phyloP scores from a whole-genome alignment of 2,113 vertebrate species.

The Fregata magnificens region DNA sequence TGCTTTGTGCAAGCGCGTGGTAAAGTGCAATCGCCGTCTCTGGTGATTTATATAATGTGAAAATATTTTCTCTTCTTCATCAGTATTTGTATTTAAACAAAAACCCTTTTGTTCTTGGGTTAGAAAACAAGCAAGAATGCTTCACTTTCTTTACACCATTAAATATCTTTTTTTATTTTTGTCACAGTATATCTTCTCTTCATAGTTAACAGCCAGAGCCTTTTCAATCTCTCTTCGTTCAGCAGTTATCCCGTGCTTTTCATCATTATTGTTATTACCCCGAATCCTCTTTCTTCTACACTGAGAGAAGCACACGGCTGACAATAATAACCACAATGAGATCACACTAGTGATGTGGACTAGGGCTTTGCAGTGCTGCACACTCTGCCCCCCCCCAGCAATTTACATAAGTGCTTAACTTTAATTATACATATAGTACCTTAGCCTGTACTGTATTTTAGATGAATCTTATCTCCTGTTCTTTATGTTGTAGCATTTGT shows the following conservation, averaged over 20 bases:
- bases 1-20: not conserved
- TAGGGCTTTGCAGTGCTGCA: not conserved
- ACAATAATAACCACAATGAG: fast-evolving
- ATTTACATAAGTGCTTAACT: not conserved
- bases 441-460: not conserved
- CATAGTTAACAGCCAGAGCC: not conserved
- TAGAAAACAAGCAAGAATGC: not conserved
- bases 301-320: not conserved
- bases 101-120: not conserved
- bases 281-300: not conserved
- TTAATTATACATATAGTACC: not conserved
- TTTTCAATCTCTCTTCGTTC: not conserved
- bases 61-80: not conserved
- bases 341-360: not conserved
- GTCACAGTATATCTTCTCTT: not conserved
- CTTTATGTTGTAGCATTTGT: not conserved
- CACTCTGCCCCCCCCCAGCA: not conserved
- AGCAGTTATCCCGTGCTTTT: not conserved
- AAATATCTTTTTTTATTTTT: not conserved
- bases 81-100: not conserved
- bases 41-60: not conserved
- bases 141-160: not conserved
- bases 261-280: not conserved
- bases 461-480: not conserved
- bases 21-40: not conserved